These are phyloP conservation scores for Diplodus sargus DNA, from an alignment of 2,797 vertebrate genomes.

Conservation along the genomic window DNA sequence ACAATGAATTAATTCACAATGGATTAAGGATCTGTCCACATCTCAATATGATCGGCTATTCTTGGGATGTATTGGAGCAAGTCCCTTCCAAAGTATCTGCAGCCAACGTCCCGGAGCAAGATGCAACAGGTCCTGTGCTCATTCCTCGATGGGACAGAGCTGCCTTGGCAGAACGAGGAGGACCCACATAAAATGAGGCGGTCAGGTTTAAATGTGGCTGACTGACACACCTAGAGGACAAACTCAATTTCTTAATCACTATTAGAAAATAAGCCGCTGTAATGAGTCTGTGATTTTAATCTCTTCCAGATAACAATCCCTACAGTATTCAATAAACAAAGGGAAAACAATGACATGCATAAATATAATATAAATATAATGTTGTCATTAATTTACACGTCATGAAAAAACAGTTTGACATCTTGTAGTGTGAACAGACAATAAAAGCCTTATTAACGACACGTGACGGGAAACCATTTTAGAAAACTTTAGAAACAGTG, in stretches of 20 bases:
- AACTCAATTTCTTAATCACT: background rate
- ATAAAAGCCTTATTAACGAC: background rate
- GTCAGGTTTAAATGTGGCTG: no score
- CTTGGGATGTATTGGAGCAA: no score
- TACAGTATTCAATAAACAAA: background rate
- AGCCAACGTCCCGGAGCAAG: no score
- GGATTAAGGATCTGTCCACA: no score
- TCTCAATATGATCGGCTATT: no score
- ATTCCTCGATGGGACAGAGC: no score
- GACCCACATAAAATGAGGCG: no score
- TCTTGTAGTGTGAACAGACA: background rate
- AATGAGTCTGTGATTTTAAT: background rate
- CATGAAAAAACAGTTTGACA: background rate
- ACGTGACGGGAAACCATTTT: background rate
- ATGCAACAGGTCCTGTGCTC: no score
- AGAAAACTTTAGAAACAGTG: background rate
- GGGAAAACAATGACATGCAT: constrained; percentile 3
- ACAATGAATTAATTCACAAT: no score
- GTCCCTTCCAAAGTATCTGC: no score
- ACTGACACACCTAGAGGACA: no score
- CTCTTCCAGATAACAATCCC: background rate
- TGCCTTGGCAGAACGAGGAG: no score
- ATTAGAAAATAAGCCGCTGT: background rate
- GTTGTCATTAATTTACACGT: background rate
- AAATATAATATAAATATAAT: background rate